Percentiles rank a stretch among this genome's conserved stretches.
These are phyloP conservation scores for Pyrrhura leucotis DNA, from an alignment of 2,797 vertebrate genomes.

Conservation along the genomic window DNA sequence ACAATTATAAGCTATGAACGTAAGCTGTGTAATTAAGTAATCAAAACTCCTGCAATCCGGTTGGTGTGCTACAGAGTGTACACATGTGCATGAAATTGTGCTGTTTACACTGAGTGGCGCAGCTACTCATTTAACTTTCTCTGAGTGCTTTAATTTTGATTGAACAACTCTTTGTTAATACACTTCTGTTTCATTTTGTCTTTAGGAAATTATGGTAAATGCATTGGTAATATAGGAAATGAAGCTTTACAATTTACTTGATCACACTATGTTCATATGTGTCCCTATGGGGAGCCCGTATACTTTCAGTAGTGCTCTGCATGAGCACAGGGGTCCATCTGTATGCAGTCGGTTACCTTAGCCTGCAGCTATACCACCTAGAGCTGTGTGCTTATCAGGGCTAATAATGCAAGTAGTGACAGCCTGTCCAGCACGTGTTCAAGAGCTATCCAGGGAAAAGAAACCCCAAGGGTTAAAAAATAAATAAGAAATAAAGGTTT, in stretches of 20 bases:
- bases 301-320: conserved; percentile 46
- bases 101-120: neutral
- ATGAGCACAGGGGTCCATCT: conserved; percentile 43
- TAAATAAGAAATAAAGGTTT: neutral
- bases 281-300: conserved; percentile 47
- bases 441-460: neutral
- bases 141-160: neutral
- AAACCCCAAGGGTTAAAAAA: conserved; percentile 26
- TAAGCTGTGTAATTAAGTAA: conserved; percentile 21
- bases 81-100: neutral
- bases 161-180: neutral
- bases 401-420: conserved; percentile 52
- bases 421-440: conserved; percentile 50
- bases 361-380: conserved; percentile 65
- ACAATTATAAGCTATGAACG: neutral
- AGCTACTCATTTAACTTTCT: neutral
- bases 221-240: neutral
- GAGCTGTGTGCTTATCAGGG: conserved; percentile 48
- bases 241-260: neutral
- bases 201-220: neutral
- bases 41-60: neutral
- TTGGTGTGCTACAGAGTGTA: neutral
- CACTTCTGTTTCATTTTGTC: neutral
- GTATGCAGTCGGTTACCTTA: conserved; percentile 23
- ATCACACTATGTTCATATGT: neutral